A percentile compares a stretch with the other conserved stretches of the same genome.
Conservation (phyloP, 2,797 vertebrate genomes). For the Acipenser transmontanus region DNA sequence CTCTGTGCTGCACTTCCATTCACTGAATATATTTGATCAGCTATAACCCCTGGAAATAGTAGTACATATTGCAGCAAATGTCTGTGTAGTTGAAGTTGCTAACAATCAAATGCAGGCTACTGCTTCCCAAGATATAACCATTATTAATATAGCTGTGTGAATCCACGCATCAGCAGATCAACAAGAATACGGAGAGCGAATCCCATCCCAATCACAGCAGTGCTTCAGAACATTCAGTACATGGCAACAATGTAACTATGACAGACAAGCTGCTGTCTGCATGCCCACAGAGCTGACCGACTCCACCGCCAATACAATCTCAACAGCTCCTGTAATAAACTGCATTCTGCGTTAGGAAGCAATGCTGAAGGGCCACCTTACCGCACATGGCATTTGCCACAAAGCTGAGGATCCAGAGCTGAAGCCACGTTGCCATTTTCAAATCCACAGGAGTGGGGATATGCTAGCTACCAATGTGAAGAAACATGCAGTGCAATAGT, state of each 20-base stretch:
- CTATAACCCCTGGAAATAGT: too few relatives aligned
- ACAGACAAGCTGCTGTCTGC: too few relatives aligned
- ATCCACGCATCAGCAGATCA: too few relatives aligned
- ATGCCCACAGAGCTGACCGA: too few relatives aligned
- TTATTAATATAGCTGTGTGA: too few relatives aligned
- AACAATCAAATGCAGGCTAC: too few relatives aligned
- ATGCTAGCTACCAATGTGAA: neutral
- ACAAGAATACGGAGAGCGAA: neutral
- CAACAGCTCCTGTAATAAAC: neutral
- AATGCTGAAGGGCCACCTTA: constrained; percentile 17
- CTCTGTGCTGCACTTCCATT: too few relatives aligned
- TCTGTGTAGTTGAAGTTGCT: too few relatives aligned
- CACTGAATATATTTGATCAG: neutral
- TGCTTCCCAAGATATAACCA: too few relatives aligned
- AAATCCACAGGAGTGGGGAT: constrained; percentile 15
- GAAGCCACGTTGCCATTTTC: constrained; percentile 22
- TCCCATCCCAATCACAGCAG: constrained; percentile 26
- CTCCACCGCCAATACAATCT: neutral
- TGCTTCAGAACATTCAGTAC: constrained; percentile 20
- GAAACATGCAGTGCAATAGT: too few relatives aligned
- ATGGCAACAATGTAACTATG: too few relatives aligned
- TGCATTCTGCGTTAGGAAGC: neutral
- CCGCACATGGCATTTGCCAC: constrained; percentile 20
- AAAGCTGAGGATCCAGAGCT: constrained; percentile 25
- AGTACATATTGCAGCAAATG: too few relatives aligned